Percentiles rank a stretch among this genome's conserved stretches.
Conservation (phyloP, 2,113 vertebrate species). For the Polyodon spathula region DNA sequence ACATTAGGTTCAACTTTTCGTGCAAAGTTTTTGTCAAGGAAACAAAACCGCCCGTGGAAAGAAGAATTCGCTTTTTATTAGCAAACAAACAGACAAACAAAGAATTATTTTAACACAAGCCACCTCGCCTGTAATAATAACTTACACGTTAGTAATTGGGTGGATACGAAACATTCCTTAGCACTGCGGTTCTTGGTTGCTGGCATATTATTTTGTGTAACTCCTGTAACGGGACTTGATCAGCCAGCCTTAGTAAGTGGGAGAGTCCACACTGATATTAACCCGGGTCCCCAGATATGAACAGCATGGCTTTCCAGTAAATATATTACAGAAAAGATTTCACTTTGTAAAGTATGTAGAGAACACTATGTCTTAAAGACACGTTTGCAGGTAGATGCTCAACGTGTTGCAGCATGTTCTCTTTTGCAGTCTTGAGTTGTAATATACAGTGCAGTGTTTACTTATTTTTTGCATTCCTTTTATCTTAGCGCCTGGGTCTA, state of each 20-base stretch:
- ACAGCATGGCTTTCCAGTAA: not conserved
- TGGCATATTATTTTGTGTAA: slow-evolving; percentile 34
- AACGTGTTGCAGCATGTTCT: too few relatives aligned
- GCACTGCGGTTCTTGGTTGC: slow-evolving; percentile 36
- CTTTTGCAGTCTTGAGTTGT: not conserved
- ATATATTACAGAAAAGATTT: too few relatives aligned
- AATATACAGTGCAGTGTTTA: not conserved
- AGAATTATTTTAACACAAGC: too few relatives aligned
- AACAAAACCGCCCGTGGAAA: slow-evolving; percentile 39
- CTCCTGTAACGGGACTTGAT: slow-evolving; percentile 32
- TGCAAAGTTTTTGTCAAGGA: slow-evolving; percentile 39
- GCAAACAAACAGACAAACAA: not conserved
- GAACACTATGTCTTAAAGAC: too few relatives aligned
- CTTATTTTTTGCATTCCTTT: too few relatives aligned
- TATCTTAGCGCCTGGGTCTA: too few relatives aligned
- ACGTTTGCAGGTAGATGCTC: too few relatives aligned
- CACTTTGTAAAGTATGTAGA: too few relatives aligned
- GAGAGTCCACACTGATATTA: slow-evolving; percentile 57
- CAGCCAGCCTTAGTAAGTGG: slow-evolving; percentile 52
- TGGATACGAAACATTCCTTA: too few relatives aligned
- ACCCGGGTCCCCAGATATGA: slow-evolving; percentile 54
- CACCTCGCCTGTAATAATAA: too few relatives aligned
- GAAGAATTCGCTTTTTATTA: slow-evolving; percentile 42
- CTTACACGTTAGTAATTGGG: too few relatives aligned
- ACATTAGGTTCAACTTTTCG: slow-evolving; percentile 49